Evolutionary conservation across 2,113 vertebrate species (phyloP).

Genomic region (Alethe castanea): DNA sequence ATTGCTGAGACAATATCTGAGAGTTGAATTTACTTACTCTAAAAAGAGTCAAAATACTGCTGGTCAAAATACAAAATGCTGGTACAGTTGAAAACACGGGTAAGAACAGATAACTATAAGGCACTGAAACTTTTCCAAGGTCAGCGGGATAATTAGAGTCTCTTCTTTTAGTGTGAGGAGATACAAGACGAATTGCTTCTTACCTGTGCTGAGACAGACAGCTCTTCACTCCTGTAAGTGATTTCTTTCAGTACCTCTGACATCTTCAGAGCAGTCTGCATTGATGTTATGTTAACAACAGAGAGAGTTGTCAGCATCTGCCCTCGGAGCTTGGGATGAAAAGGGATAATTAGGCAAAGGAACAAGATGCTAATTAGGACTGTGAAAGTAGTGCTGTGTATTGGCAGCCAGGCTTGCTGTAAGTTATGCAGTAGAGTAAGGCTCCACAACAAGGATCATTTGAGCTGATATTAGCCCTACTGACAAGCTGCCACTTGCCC

Average conservation of each 20-base stretch:
- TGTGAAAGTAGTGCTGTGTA: neutral
- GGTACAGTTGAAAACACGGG: neutral
- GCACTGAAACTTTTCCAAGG: neutral
- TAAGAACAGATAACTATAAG: neutral
- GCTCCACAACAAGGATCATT: neutral
- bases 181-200: neutral
- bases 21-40: neutral
- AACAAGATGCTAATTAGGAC: conserved; percentile 29
- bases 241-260: conserved; percentile 84
- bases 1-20: neutral
- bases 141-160: neutral
- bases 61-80: neutral
- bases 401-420: neutral
- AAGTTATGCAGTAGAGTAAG: neutral
- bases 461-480: neutral
- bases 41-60: neutral
- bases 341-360: conserved; percentile 14
- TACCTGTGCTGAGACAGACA: conserved; percentile 83
- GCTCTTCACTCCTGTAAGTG: conserved; percentile 77
- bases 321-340: conserved; percentile 80
- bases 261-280: conserved; percentile 77
- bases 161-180: neutral
- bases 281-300: conserved; percentile 68
- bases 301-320: conserved; percentile 82
- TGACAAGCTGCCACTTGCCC: conserved; percentile 32